Conservation (phyloP, 2,888 invertebrate genomes). For the Ormyrus pomaceus region DNA sequence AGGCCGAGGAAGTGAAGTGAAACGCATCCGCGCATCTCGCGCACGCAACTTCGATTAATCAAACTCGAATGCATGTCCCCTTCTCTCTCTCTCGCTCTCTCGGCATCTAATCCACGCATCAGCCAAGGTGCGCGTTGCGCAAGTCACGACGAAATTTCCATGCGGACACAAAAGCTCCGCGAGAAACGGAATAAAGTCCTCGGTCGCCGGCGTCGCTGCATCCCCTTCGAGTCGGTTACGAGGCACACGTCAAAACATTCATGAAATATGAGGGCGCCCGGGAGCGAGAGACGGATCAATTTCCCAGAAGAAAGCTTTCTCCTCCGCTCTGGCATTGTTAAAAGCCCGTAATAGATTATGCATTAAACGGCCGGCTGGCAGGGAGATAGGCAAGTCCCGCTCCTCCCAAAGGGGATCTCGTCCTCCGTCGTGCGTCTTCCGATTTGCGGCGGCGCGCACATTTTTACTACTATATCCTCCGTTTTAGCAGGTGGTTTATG, state of each 20-base stretch:
- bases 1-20: slow-evolving; percentile 14
- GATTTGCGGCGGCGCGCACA: no score
- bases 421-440: slow-evolving; percentile 66
- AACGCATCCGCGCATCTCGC: slow-evolving; percentile 20
- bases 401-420: slow-evolving; percentile 65
- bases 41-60: slow-evolving; percentile 35
- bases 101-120: neutral
- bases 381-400: slow-evolving; percentile 66
- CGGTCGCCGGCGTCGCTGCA: slow-evolving; percentile 11
- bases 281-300: slow-evolving; percentile 56
- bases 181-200: slow-evolving; percentile 16
- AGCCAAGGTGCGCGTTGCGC: slow-evolving; percentile 26
- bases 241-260: slow-evolving; percentile 71
- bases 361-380: slow-evolving; percentile 70
- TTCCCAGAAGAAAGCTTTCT: slow-evolving; percentile 56
- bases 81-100: slow-evolving; percentile 2
- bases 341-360: slow-evolving; percentile 74
- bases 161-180: no score
- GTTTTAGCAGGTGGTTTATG: neutral
- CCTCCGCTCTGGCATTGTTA: slow-evolving; percentile 68
- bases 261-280: slow-evolving; percentile 71
- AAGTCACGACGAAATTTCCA: slow-evolving; percentile 40
- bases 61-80: slow-evolving; percentile 13
- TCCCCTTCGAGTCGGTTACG: slow-evolving; percentile 63
- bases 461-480: no score